A percentile compares a stretch with the other conserved stretches of the same genome.
phyloP scores from a whole-genome alignment of 2,797 vertebrate species.

The Pangasius sanitwongsei region DNA sequence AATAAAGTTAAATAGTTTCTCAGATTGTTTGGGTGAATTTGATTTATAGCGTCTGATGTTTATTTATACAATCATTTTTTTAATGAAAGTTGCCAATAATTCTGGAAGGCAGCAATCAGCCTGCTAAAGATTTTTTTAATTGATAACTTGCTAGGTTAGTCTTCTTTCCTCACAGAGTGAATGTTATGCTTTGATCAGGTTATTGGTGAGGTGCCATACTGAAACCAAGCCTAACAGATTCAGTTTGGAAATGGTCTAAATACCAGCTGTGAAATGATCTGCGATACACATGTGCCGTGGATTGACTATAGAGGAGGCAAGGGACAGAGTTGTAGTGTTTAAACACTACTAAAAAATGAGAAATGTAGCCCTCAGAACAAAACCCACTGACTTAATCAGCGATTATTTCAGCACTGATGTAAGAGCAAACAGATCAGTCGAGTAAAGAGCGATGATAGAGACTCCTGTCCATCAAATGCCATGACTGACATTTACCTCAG shows the following conservation, averaged over 20 bases:
- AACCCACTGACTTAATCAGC: not conserved
- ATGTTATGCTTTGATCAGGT: conserved; percentile 28
- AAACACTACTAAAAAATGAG: not conserved
- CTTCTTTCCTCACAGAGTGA: conserved; percentile 1
- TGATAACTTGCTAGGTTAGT: not conserved
- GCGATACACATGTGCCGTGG: conserved; percentile 18
- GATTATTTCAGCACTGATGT: conserved; percentile 3
- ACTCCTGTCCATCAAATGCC: no score
- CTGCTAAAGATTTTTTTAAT: conserved; percentile 17
- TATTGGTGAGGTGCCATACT: conserved; percentile 24
- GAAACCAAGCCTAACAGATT: conserved; percentile 12
- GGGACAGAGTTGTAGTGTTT: not conserved
- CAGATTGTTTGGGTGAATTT: not conserved
- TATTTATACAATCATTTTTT: conserved; percentile 11
- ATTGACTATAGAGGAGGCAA: not conserved
- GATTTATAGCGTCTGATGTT: not conserved
- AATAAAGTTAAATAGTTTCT: not conserved
- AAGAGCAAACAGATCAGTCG: not conserved
- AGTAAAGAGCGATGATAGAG: not conserved
- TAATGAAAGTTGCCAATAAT: not conserved
- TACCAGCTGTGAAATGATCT: conserved; percentile 33
- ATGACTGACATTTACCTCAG: not conserved
- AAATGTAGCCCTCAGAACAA: not conserved
- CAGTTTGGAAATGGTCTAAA: conserved; percentile 18
- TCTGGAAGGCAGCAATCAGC: conserved; percentile 5